Evolutionary conservation across 2,888 invertebrate species (phyloP).

Genomic region (Molanna angustata): DNA sequence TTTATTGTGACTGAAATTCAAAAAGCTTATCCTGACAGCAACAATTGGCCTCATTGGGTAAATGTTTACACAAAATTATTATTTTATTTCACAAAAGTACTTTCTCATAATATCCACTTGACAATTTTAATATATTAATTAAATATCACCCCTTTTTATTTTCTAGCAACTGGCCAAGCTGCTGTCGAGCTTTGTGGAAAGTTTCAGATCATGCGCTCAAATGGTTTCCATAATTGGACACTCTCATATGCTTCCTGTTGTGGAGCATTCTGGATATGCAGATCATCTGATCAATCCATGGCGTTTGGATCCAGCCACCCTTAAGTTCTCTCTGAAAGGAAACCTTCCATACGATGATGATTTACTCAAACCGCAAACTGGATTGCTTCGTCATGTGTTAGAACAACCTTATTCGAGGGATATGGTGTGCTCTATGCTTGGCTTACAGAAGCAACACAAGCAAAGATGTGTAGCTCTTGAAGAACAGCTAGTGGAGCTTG

Average conservation of each 20-base stretch:
- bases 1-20: conserved; percentile 94
- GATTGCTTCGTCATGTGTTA: conserved; percentile 82
- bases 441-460: conserved; percentile 89
- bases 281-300: conserved; percentile 90
- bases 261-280: conserved; percentile 89
- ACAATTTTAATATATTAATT: no score
- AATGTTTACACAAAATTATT: no score
- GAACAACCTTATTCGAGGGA: conserved; percentile 95
- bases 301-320: conserved; percentile 84
- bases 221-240: conserved; percentile 94
- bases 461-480: conserved; percentile 86
- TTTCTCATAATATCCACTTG: background rate
- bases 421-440: conserved; percentile 94
- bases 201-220: conserved; percentile 90
- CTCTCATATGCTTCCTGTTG: conserved; percentile 88
- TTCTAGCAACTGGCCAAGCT: conserved; percentile 78
- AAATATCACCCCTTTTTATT: conserved; percentile 6
- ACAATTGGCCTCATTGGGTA: conserved; percentile 91
- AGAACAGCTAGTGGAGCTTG: conserved; percentile 88
- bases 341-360: conserved; percentile 89
- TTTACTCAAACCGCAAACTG: conserved; percentile 83
- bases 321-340: conserved; percentile 60
- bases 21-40: conserved; percentile 78
- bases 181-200: conserved; percentile 86
- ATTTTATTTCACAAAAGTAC: no score